Conservation (phyloP, 2,888 invertebrate species). For the Cheilosia urbana region DNA sequence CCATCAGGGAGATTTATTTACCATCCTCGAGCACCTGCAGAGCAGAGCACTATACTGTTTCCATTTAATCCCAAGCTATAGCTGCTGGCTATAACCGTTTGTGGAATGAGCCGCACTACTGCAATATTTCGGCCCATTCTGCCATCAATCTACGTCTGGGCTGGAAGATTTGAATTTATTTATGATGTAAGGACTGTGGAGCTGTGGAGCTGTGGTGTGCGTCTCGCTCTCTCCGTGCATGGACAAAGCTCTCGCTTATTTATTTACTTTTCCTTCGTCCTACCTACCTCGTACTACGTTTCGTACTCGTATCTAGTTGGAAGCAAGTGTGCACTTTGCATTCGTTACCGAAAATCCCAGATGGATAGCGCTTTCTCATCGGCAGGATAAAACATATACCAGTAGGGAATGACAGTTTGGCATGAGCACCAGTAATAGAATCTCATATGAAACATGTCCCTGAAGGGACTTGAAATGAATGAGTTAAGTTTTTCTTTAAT, state of each 20-base stretch:
- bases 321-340: slow-evolving; percentile 67
- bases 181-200: slow-evolving; percentile 47
- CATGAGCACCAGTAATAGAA: slow-evolving; percentile 59
- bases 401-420: slow-evolving; percentile 38
- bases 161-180: slow-evolving; percentile 67
- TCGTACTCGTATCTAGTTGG: slow-evolving; percentile 27
- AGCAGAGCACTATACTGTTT: slow-evolving; percentile 44
- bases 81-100: slow-evolving; percentile 36
- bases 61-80: slow-evolving; percentile 57
- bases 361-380: slow-evolving; percentile 56
- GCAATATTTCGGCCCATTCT: slow-evolving; percentile 39
- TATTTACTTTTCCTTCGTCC: slow-evolving; percentile 39
- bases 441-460: slow-evolving; percentile 60
- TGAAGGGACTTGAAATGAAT: slow-evolving; percentile 55
- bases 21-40: slow-evolving; percentile 57
- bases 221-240: background rate
- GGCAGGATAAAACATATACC: slow-evolving; percentile 20
- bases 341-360: slow-evolving; percentile 63
- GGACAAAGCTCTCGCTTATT: slow-evolving; percentile 41
- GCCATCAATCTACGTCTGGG: slow-evolving; percentile 58
- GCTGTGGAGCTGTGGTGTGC: background rate
- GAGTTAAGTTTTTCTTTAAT: slow-evolving; percentile 56
- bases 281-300: background rate
- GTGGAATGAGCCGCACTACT: background rate
- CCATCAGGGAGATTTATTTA: slow-evolving; percentile 45